Percentiles rank a stretch among this genome's conserved stretches.
These are phyloP conservation scores for Philhelius pedissequus DNA, from an alignment of 2,888 invertebrate genomes.

Conservation along the genomic window DNA sequence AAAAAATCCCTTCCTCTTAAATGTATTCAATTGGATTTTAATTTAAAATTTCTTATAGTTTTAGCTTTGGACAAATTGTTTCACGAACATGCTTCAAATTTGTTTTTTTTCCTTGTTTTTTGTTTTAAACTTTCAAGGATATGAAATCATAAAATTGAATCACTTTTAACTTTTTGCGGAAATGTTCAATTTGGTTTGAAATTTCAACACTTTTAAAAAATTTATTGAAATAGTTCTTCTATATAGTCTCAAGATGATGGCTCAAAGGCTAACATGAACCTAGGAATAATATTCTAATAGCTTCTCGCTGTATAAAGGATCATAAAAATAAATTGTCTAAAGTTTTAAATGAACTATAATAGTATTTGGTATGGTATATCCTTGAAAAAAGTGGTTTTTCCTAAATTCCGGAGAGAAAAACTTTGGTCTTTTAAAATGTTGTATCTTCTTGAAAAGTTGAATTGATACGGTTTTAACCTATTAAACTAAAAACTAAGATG, in stretches of 20 bases:
- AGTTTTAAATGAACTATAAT: neutral
- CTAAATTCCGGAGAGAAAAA: neutral
- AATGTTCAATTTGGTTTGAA: neutral
- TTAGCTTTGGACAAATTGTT: neutral
- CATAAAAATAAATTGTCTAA: neutral
- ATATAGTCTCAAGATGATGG: neutral
- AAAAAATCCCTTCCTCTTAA: neutral
- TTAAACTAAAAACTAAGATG: neutral
- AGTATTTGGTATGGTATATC: neutral
- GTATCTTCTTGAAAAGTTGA: neutral
- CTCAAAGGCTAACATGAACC: neutral
- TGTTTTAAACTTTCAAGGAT: neutral
- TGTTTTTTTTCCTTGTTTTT: neutral
- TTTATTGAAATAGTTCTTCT: neutral
- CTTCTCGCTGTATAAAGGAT: neutral
- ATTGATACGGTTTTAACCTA: neutral
- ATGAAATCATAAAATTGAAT: neutral
- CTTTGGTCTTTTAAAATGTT: neutral
- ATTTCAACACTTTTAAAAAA: neutral
- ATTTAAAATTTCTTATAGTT: neutral
- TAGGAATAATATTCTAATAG: neutral
- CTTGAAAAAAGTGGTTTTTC: neutral
- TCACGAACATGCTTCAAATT: neutral
- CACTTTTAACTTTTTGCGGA: neutral
- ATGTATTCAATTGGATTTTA: neutral